These are phyloP conservation scores for Micronycteris hirsuta DNA, from an alignment of 2,113 vertebrate species.

Conservation along the genomic window DNA sequence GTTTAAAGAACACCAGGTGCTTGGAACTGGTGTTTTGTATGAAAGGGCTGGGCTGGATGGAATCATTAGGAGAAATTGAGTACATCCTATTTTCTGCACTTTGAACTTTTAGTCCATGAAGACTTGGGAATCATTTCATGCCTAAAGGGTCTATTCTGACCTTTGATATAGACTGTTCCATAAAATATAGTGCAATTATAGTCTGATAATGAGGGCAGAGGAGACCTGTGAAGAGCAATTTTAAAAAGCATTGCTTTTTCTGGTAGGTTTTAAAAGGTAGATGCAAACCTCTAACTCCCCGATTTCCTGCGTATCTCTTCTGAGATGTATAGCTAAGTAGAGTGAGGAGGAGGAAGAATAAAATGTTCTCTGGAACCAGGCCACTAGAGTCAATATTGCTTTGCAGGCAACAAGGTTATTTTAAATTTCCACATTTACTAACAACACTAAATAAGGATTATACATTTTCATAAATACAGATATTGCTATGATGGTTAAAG, in stretches of 20 bases:
- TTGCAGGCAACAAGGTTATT: neutral
- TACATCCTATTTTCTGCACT: neutral
- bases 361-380: neutral
- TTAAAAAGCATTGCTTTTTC: neutral
- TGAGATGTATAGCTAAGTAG: neutral
- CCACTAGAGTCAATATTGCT: neutral
- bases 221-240: neutral
- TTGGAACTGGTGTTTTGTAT: neutral
- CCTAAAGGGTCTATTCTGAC: neutral
- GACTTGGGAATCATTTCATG: neutral
- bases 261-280: neutral
- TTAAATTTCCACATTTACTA: slow-evolving; percentile 29
- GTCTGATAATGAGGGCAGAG: neutral
- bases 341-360: neutral
- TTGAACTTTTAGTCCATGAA: neutral
- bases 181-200: neutral
- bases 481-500: neutral
- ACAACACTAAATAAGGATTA: neutral
- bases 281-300: neutral
- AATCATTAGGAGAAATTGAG: neutral
- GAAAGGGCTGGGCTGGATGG: neutral
- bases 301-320: neutral
- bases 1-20: neutral
- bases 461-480: neutral
- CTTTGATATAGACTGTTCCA: neutral